A percentile compares a stretch with the other conserved stretches of the same genome.
Evolutionary conservation across 2,888 invertebrate genomes (phyloP).

Genomic region (Crioceris asparagi): DNA sequence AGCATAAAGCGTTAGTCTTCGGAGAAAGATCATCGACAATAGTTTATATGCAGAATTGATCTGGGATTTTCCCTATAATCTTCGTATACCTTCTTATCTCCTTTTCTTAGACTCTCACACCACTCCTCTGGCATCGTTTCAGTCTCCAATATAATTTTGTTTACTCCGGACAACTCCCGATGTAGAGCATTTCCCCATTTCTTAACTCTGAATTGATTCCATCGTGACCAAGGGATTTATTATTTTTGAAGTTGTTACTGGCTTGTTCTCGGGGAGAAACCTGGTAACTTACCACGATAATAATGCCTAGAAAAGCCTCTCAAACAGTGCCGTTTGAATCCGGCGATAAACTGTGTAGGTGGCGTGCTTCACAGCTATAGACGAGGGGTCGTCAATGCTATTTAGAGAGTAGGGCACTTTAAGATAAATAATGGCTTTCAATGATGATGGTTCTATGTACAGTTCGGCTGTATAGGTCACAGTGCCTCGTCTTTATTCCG

Average conservation of each 20-base stretch:
- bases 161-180: not conserved
- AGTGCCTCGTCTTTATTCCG: not conserved
- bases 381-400: too few relatives aligned
- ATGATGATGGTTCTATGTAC: constrained; percentile 1
- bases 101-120: constrained; percentile 1
- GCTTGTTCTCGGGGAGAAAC: too few relatives aligned
- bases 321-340: too few relatives aligned
- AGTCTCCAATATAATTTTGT: not conserved
- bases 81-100: not conserved
- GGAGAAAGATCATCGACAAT: too few relatives aligned
- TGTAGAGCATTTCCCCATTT: constrained; percentile 1
- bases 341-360: too few relatives aligned
- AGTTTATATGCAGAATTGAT: too few relatives aligned
- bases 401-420: too few relatives aligned
- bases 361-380: too few relatives aligned
- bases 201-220: not conserved
- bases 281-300: too few relatives aligned
- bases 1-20: too few relatives aligned
- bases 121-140: constrained; percentile 1
- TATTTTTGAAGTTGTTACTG: constrained; percentile 2
- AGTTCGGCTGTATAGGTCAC: constrained; percentile 1
- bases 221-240: not conserved
- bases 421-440: not conserved
- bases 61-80: constrained; percentile 1
- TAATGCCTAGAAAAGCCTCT: too few relatives aligned